Base-by-base conservation (phyloP, 2,888 invertebrate species). In the Xanthia togata region DNA sequence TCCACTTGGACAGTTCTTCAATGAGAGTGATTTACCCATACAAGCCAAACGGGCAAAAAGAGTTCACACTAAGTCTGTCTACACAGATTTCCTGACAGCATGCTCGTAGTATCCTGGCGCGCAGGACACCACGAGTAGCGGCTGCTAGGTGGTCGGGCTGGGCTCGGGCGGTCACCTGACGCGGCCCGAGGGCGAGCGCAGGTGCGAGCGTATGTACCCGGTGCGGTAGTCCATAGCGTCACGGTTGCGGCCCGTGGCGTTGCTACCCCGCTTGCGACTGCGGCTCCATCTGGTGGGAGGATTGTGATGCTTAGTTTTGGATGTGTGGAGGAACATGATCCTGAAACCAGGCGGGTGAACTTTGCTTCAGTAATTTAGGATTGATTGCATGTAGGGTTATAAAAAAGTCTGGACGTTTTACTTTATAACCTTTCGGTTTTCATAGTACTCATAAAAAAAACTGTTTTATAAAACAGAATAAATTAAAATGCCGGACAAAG, bases 121-220 rank as follows among this genome's bases (percentile, higher is more conserved):
- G 59, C 79, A 73, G 74, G 85, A 60, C 60, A 84, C 82, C 60
- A 84, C 85, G 85, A 79, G 85, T 55, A 79, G 84, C 20, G 84
- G 79, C 79, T 82, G 85, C 85, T 76, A 76, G 65, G 83, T 55
- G 60, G 84, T 53, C 65, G 77, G 73, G 60, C 64, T 57, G 70
- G 87, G 83, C 83, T 83, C 79, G 82, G 92, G 93, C 97, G 97
- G 98, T 98, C 98, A 99, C 98, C 99, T 97, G 95, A 99, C 99
- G 95, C 99, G 98, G 93, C 99, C 99, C 86, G 98, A 99, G 70
- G 99, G 99, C 91, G 99, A 99, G 89, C 99, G 98, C 90, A 99
- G 97, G 96, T 99, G 98, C 87, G 99, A 99, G 90, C 98, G 98
- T 94, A 99, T 99, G 97, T 99, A 99, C 82, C 98, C 98, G 65